Evolutionary conservation across 1,140 invertebrate species (phyloP), one percentile per base, ranked within the genome.

Genomic region (Bombyx mandarina): DNA sequence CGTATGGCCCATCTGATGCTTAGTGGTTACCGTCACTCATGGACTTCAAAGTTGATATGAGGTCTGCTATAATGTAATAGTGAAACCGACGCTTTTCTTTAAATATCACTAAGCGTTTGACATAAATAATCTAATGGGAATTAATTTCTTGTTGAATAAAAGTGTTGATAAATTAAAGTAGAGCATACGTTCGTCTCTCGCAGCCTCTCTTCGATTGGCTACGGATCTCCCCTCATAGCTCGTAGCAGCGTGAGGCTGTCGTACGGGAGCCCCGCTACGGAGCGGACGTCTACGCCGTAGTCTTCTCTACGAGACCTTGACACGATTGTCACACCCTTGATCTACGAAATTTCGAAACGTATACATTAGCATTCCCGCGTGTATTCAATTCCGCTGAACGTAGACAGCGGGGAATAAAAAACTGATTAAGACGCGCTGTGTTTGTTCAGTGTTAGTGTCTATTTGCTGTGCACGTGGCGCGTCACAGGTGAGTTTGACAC

Each of bases 181-280:
- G 69, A 83, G 77, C 69, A 82, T 62, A 67, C 63, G 71, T 62
- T 56, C 67, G 61, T 55, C 65, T 66, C 60, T 72, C 71, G 69
- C 75, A 80, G 75, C 77, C 69, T 76, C 77, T 65, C 73, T 86
- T 84, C 81, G 81, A 84, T 84, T 84, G 79, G 81, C 81, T 63
- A 76, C 79, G 71, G 62, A 80, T 82, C 73, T 77, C 80, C 82
- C 43, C 79, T 75, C 81, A 79, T 84, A 84, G 83, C 81, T 82
- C 77, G 83, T 86, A 80, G 83, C 81, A 84, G 84, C 83, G 81
- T 79, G 83, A 78, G 79, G 65, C 80, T 86, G 78, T 86, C 79
- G 83, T 82, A 73, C 79, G 75, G 77, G 78, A 79, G 75, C 71
- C 64, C 70, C 70, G 79, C 75, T 82, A 80, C 81, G 71, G 67